Evolutionary conservation across 2,888 invertebrate genomes (phyloP), one percentile per base, ranked within the genome.

Genomic region (Ennomos quercinarius): DNA sequence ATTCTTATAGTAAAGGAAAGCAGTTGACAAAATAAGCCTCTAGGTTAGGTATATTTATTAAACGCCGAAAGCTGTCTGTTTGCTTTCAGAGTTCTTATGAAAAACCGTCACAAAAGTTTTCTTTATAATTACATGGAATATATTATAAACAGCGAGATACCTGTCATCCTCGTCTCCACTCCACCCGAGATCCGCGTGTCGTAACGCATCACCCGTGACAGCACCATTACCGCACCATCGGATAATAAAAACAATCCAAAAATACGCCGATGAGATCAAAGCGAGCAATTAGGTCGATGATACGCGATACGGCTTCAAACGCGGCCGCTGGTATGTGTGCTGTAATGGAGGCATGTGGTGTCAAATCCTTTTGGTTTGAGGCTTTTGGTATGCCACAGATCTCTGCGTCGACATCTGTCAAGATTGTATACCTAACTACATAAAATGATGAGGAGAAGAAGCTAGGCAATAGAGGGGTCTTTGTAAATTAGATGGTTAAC

Each of bases 261-360:
- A 76, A 78, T 74, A 80, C 54, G 59, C 71, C 78, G 74, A 72
- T 44, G 74, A 83, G 85, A 87, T 89, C 89, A 90, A 89, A 90
- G 89, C 77, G 77, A 77, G 83, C 86, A 87, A 89, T 87, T 87
- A 86, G 85, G 79, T 76, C 71, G 77, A 66, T 72, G 81, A 76
- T 83, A 84, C 74, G 64, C 71, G 83, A 86, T 80, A 78, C 64
- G 61, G 46, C 67, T 62, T 72, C 72, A 72, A 72, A 72, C 49
- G 48, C 53, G 38, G 47, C 44, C 12, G 47, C 42, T 34, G 35
- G 50, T 47, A 11, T 45, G 49, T 17, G 35, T 44, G 42, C 46
- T 17, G 57, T 43, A 17, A 52, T 47, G 51, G 51, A 38, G 38
- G 44, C 49, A 46, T 36, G 56, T 50, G 71, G 74, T 70, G 80